Evolutionary conservation across 2,113 vertebrate species (phyloP).

Genomic region (Trogon surrucura): DNA sequence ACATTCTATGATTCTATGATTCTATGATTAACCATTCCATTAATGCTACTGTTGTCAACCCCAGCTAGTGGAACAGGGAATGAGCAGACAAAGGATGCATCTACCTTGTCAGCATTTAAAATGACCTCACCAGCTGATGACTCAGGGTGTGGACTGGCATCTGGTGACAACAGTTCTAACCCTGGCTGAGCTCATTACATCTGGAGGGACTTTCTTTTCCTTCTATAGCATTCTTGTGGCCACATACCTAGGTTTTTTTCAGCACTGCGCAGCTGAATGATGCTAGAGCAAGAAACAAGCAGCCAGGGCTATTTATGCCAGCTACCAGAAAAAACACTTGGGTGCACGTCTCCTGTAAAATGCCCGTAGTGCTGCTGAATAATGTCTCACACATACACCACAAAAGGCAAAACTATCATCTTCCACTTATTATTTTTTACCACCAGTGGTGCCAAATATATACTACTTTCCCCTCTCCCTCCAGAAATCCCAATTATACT

Average conservation of each 20-base stretch:
- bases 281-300: background rate
- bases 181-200: background rate
- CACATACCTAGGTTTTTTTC: background rate
- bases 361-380: background rate
- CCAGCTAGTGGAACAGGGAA: background rate
- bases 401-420: background rate
- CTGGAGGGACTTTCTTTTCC: background rate
- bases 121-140: background rate
- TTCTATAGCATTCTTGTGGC: background rate
- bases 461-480: background rate
- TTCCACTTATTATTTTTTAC: background rate
- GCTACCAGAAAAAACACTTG: background rate
- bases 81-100: background rate
- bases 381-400: background rate
- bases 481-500: background rate
- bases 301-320: background rate
- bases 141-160: background rate
- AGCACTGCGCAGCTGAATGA: background rate
- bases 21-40: background rate
- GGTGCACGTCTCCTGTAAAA: rapidly evolving
- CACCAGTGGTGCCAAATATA: background rate
- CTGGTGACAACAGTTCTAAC: background rate
- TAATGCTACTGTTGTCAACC: background rate
- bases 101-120: background rate
- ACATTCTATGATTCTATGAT: no score